Evolutionary conservation across 2,888 invertebrate species (phyloP), one percentile per base, ranked within the genome.

Genomic region (Cylindroiulus punctatus): DNA sequence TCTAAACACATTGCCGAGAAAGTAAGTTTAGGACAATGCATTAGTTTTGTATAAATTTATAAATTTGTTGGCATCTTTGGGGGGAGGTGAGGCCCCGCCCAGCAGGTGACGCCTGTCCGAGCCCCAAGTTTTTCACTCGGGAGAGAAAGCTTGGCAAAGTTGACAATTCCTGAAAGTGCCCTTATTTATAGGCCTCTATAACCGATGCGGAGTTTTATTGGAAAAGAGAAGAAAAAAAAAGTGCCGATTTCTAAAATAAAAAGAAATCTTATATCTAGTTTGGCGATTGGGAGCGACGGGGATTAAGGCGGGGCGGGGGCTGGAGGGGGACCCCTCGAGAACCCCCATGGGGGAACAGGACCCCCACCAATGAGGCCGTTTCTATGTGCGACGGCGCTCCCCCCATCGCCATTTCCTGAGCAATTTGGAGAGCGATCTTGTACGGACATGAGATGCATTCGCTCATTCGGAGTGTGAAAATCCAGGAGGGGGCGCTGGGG

Each of bases 291-390:
- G 57, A 57, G n/a, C 57, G 57, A 7, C n/a, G 57, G 47, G 57
- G 57, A 57, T 57, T 57, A 57, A 57, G 57, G 57, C n/a, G 57
- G 57, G 57, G 19, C n/a, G 57, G 57, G n/a, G 57, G n/a, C n/a
- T 57, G 57, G 57, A 57, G 57, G 40, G 8, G 40, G 8, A 19
- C 57, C 57, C 57, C 57, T 57, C 57, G 57, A 57, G 19, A 57
- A n/a, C n/a, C 57, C 57, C 57, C n/a, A n/a, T n/a, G 57, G 57
- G 57, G 57, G 57, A 2, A 57, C 81, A 81, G 32, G 32, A 30
- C 26, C 81, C 81, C 32, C 47, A 57, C 81, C 85, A 85, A 85
- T 85, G 85, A 85, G 85, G 85, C 85, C 81, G 85, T 85, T 85
- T 85, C 85, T 85, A 85, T 85, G 85, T 47, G 85, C 76, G 85